These are phyloP conservation scores for Nomia melanderi DNA, from an alignment of 1,140 invertebrate genomes.

Conservation along the genomic window DNA sequence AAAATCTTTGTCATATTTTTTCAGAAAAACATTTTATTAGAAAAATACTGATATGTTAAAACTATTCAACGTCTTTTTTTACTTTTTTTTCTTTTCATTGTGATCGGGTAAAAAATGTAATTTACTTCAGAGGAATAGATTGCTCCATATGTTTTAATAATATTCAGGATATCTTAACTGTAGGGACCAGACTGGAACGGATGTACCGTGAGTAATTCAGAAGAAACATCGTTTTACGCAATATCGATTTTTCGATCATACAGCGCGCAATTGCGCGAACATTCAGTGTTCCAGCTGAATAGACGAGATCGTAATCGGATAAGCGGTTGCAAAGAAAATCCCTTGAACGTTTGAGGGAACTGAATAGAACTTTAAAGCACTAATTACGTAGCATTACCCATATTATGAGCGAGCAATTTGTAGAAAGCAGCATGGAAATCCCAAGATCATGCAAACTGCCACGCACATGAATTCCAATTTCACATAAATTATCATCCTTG, in stretches of 20 bases:
- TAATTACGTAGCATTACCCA: neutral
- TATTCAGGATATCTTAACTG: no score
- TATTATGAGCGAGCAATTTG: neutral
- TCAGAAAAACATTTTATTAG: no score
- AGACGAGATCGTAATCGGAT: neutral
- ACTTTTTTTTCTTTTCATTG: no score
- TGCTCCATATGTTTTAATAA: no score
- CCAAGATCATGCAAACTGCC: neutral
- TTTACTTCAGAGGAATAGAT: no score
- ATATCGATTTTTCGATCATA: neutral
- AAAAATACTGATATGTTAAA: no score
- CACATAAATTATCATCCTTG: neutral
- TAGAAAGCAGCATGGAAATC: neutral
- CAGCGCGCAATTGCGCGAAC: neutral
- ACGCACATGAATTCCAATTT: neutral
- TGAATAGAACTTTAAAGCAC: neutral
- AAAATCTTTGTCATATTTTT: no score
- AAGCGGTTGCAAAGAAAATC: conserved; percentile 1
- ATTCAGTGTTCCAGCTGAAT: neutral
- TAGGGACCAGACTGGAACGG: no score
- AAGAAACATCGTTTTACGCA: no score
- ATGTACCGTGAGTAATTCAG: no score
- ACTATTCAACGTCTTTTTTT: no score
- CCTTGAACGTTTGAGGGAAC: neutral
- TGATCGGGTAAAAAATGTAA: no score